Evolutionary conservation across 2,888 invertebrate genomes (phyloP).

Genomic region (Conops quadrifasciatus): DNA sequence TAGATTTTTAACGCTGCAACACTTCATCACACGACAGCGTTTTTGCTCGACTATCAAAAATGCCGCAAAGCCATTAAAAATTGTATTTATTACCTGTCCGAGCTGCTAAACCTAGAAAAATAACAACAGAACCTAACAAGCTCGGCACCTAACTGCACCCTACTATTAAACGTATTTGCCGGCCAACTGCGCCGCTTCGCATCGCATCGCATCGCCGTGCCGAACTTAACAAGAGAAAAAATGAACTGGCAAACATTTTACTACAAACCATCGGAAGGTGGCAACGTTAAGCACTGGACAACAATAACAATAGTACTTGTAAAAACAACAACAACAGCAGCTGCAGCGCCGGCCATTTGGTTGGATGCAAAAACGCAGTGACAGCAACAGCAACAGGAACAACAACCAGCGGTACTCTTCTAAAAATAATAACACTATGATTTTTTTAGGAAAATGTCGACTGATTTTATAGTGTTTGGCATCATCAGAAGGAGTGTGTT

Average conservation of each 20-base stretch:
- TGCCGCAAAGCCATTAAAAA: slow-evolving; percentile 56
- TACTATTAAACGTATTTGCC: no score
- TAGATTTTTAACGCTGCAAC: slow-evolving; percentile 36
- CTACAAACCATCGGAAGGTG: not conserved
- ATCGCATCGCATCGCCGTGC: no score
- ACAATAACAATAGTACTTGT: not conserved
- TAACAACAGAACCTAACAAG: slow-evolving; percentile 36
- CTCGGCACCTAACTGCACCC: not conserved
- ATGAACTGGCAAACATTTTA: slow-evolving; percentile 11
- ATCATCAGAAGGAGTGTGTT: slow-evolving; percentile 45
- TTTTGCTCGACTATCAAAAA: slow-evolving; percentile 48
- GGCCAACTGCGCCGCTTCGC: slow-evolving; percentile 10
- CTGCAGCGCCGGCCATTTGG: not conserved
- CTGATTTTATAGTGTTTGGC: slow-evolving; percentile 1
- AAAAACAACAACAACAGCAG: not conserved
- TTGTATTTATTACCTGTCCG: slow-evolving; percentile 53
- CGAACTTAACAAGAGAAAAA: no score
- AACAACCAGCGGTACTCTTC: not conserved
- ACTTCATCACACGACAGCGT: slow-evolving; percentile 34
- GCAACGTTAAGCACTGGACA: not conserved
- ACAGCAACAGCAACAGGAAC: not conserved
- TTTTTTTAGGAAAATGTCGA: slow-evolving; percentile 29
- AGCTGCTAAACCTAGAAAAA: slow-evolving; percentile 42
- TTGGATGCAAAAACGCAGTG: not conserved
- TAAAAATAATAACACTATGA: slow-evolving; percentile 19